These are phyloP conservation scores for Crocuta crocuta DNA, from an alignment of 2,113 vertebrate genomes.

Conservation along the genomic window DNA sequence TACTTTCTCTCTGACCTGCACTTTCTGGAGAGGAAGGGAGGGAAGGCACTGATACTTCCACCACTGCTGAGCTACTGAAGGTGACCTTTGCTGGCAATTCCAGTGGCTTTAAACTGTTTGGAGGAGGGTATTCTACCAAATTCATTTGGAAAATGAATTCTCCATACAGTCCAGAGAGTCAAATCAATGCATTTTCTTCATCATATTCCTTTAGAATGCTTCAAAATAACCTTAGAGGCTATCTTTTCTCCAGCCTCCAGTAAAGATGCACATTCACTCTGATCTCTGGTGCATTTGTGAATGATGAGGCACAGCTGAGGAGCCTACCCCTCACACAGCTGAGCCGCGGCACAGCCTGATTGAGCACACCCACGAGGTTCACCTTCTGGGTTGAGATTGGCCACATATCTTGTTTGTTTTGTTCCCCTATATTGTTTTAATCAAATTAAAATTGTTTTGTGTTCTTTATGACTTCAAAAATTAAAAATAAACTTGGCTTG, in stretches of 20 bases:
- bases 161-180: neutral
- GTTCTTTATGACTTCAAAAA: conserved; percentile 55
- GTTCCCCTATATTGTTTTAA: neutral
- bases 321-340: fast-evolving
- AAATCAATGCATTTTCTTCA: neutral
- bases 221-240: neutral
- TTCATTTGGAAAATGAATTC: neutral
- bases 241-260: neutral
- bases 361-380: neutral
- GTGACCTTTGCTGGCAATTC: neutral
- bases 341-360: no score
- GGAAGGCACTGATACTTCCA: neutral
- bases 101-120: neutral
- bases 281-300: neutral
- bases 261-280: neutral
- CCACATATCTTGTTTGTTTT: neutral
- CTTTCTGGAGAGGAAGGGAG: neutral
- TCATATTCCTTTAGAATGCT: neutral
- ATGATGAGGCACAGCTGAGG: neutral
- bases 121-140: neutral
- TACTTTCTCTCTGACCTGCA: neutral
- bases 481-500: conserved; percentile 62
- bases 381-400: neutral
- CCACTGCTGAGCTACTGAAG: neutral
- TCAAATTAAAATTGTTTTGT: conserved; percentile 45